Percentiles rank a stretch among this genome's conserved stretches.
Evolutionary conservation across 1,140 invertebrate genomes (phyloP).

Genomic region (Eufriesea mexicana): DNA sequence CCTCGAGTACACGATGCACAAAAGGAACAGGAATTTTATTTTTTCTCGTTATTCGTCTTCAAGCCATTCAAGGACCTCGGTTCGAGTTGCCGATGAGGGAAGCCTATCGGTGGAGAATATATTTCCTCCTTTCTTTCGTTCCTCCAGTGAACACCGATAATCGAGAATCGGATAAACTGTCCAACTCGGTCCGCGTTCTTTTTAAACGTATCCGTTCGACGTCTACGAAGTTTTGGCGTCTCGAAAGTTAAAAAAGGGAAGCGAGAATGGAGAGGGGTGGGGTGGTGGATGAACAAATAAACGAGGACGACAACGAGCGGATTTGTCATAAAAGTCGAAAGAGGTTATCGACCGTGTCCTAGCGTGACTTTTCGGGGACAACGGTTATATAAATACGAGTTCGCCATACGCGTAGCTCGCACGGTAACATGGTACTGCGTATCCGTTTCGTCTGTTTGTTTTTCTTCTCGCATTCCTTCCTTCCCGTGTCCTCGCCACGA

Average conservation of each 20-base stretch:
- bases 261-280: too few relatives aligned
- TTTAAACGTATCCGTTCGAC: conserved; percentile 5
- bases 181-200: background rate
- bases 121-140: background rate
- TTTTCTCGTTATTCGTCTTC: background rate
- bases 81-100: background rate
- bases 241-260: conserved; percentile 16
- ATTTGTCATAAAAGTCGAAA: conserved; percentile 27
- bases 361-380: background rate
- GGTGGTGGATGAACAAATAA: background rate
- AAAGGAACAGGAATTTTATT: background rate
- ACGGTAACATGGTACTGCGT: background rate
- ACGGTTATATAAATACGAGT: background rate
- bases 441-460: background rate
- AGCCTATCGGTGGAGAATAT: background rate
- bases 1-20: too few relatives aligned
- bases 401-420: background rate
- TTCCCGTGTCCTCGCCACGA: background rate
- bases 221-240: conserved; percentile 38
- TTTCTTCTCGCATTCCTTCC: background rate
- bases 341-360: background rate
- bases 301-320: conserved; percentile 20
- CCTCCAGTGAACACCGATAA: background rate
- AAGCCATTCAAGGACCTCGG: background rate
- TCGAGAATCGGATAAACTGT: conserved; percentile 36